These are phyloP conservation scores for Ceraclea dissimilis DNA, from an alignment of 2,888 invertebrate genomes.

Conservation along the genomic window DNA sequence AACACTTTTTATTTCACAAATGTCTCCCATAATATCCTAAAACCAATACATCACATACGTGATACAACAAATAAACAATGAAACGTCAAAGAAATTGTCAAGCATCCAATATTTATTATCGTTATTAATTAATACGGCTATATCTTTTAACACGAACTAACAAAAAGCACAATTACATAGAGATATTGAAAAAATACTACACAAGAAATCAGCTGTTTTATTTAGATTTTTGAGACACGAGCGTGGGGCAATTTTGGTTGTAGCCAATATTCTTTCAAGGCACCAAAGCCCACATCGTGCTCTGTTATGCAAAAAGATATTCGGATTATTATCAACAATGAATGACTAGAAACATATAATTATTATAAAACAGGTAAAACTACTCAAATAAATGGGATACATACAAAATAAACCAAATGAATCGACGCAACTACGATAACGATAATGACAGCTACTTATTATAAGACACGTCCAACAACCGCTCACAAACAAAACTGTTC, in stretches of 20 bases:
- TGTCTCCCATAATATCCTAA: background rate
- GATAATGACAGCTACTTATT: background rate
- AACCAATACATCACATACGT: background rate
- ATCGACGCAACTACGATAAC: background rate
- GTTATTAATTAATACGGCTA: too few relatives aligned
- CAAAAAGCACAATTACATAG: too few relatives aligned
- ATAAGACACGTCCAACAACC: background rate
- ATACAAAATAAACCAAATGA: background rate
- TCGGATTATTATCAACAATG: background rate
- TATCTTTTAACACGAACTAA: too few relatives aligned
- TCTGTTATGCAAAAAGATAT: background rate
- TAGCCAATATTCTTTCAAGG: background rate
- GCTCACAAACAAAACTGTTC: background rate
- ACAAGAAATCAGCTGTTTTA: conserved; percentile 1
- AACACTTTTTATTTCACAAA: background rate
- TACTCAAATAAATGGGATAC: background rate
- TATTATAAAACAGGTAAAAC: background rate
- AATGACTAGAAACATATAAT: background rate
- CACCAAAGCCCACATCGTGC: background rate
- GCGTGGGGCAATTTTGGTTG: background rate
- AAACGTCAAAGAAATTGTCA: background rate
- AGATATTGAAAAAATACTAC: background rate
- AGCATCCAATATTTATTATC: too few relatives aligned
- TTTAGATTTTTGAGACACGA: background rate
- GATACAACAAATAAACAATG: background rate